These are phyloP conservation scores for Andrena chrysosceles DNA, from an alignment of 2,888 invertebrate species.

Conservation along the genomic window DNA sequence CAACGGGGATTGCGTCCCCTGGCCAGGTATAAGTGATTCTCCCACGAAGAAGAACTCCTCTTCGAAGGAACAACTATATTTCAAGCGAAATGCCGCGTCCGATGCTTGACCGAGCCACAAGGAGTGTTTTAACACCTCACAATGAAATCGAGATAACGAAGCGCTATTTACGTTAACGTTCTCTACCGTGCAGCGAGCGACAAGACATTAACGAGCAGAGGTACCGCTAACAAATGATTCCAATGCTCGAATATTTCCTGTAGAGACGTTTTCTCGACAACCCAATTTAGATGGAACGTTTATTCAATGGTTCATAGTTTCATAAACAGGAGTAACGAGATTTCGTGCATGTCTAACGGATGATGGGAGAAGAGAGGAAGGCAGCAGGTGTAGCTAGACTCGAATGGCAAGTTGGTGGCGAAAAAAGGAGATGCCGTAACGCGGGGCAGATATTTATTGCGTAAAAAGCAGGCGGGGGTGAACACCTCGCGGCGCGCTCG, in stretches of 20 bases:
- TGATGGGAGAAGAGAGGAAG: neutral
- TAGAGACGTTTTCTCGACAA: no score
- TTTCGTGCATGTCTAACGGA: no score
- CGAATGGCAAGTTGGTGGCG: conserved; percentile 77
- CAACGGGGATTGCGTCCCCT: conserved; percentile 74
- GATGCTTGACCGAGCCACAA: conserved; percentile 13
- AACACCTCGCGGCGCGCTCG: conserved; percentile 78
- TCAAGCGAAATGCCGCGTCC: conserved; percentile 37
- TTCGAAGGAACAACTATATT: conserved; percentile 55
- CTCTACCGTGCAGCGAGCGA: conserved; percentile 5
- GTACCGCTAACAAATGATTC: no score
- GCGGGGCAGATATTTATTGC: conserved; percentile 80
- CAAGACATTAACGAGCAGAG: neutral
- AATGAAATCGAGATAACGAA: conserved; percentile 47
- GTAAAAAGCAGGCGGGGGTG: conserved; percentile 76
- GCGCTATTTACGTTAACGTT: neutral
- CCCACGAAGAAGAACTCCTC: no score
- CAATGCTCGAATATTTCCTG: no score
- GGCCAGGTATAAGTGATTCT: conserved; percentile 74
- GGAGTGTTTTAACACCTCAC: conserved; percentile 51
- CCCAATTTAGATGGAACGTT: no score
- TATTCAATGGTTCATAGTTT: no score
- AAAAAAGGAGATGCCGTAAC: conserved; percentile 78
- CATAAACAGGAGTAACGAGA: no score
- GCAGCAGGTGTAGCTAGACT: conserved; percentile 58